Base-by-base conservation (phyloP, 2,113 vertebrate species). In the Salvelinus namaycush region DNA sequence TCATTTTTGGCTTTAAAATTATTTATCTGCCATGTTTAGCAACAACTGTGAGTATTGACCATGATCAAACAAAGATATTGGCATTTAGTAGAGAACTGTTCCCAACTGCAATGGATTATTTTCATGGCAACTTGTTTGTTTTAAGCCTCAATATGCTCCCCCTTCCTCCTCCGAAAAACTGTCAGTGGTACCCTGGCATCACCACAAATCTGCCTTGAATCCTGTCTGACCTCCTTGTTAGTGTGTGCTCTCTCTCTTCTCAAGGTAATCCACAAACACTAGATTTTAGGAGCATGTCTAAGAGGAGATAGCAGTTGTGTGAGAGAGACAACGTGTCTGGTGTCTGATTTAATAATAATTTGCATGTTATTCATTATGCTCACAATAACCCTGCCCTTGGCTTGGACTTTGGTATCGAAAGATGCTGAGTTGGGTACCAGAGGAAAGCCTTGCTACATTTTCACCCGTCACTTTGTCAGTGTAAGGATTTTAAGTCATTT, bases 171-270 rank as follows among this genome's bases (percentile, higher is more conserved):
- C 29, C 7, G 29, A 68, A 18, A 16, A 68, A 68, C 6, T 68
- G 29, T 27, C 8, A 68, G 13, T 18, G 66, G 27, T 14, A 68
- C 27, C 31, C n/a, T 39, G 31, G 18, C 67, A 68, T 44, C 67
- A 39, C 31, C 5, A 68, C 67, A 68, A 68, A 44, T 68, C 67
- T 68, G 67, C 31, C 31, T 68, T 68, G 27, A 68, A 68, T 68
- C 67, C 18, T 68, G 29, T 68, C 67, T 68, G 67, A 68, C 67
- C 67, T 68, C 31, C 31, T 22, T 39, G 31, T 29, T 68, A 31
- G n/a, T 62, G 59, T 22, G 59, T 62, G 59, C 16, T 54, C 51
- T 18, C 49, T 18, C 51, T 14, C 31, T 68, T 20, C 29, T 34
- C 67, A 68, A 68, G 31, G 39, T 34, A 39, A 34, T 68, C 67